Base-by-base conservation (phyloP, 2,888 invertebrate species). In the Spatulosminthurus flaviceps region DNA sequence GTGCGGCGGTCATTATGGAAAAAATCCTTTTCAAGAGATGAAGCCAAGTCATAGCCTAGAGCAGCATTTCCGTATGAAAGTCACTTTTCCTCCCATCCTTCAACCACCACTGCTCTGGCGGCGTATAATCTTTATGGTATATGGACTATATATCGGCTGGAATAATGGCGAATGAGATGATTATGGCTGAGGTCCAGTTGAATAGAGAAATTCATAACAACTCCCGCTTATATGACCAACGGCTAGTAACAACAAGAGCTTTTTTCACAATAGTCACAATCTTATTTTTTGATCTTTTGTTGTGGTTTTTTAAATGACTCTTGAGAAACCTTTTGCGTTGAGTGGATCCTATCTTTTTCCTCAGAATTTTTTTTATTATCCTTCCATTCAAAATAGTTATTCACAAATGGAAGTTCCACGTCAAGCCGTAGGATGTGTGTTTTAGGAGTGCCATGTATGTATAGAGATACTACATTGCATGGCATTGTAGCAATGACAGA, bases 231-330 rank as follows among this genome's bases (percentile, higher is more conserved):
- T 24, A 64, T 64, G 64, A 64, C 64, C 64, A 64, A 26, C n/a
- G 64, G 64, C 64, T 64, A 64, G 4, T n/a, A 7, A 26, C 64
- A 26, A 64, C 64, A 21, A 64, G 64, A 64, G 64, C 22, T 64
- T 64, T 22, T 22, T 24, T 26, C 11, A 64, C 64, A 64, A 64
- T 64, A 24, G 64, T 4, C 24, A 64, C 64, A 24, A 64, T 64
- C 64, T 64, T 21, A 64, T 64, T n/a, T n/a, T n/a, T 64, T 22
- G 22, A 64, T 64, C 64, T 26, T 64, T 64, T 64, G 64, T 64
- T 64, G 64, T 22, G 26, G 24, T 64, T 64, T 64, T 24, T 22
- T 64, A 64, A 64, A 64, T 64, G 64, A 64, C 26, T 64, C 26
- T 64, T 64, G 64, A 64, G 24, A 64, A 64, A 21, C 24, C 24